Conservation (phyloP, 2,113 vertebrate genomes). For the Strix aluco region DNA sequence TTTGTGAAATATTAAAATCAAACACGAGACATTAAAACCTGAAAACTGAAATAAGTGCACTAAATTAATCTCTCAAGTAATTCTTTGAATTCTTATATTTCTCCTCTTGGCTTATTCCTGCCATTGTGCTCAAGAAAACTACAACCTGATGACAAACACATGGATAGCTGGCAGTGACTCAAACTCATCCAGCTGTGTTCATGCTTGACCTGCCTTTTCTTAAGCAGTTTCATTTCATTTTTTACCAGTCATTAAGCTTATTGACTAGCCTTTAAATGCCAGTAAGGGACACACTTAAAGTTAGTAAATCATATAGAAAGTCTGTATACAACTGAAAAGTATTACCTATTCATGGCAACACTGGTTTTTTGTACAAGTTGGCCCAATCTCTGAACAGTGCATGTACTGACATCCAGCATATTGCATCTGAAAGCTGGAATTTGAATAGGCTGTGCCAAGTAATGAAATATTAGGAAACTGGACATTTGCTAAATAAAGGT, state of each 20-base stretch:
- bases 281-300: background rate
- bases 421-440: background rate
- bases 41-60: background rate
- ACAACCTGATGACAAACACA: background rate
- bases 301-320: background rate
- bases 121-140: background rate
- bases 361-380: background rate
- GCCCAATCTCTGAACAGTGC: background rate
- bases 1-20: background rate
- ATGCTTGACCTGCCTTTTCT: background rate
- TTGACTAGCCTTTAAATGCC: background rate
- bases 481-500: background rate
- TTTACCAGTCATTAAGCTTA: background rate
- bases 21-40: background rate
- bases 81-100: background rate
- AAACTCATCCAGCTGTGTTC: background rate
- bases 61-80: background rate
- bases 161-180: background rate
- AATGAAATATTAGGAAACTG: background rate
- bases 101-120: background rate
- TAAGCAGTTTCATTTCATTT: background rate
- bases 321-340: background rate
- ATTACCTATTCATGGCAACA: background rate
- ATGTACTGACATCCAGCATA: background rate
- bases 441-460: background rate